phyloP scores from a whole-genome alignment of 2,888 invertebrate genomes.

The Spodoptera exigua region DNA sequence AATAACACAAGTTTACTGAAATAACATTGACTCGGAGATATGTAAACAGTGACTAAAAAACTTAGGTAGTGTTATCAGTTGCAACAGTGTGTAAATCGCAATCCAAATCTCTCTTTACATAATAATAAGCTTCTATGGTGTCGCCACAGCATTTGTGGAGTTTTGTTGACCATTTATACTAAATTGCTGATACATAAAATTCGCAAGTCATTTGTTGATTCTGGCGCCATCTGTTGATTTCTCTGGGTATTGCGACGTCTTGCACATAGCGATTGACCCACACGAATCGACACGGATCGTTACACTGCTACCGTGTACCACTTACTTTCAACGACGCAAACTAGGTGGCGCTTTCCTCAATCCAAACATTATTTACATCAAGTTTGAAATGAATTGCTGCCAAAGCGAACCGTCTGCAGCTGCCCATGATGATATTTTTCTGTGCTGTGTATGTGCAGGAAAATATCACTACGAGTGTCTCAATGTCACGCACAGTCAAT shows the following conservation, averaged over 20 bases:
- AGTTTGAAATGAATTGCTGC: slow-evolving; percentile 4
- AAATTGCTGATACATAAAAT: background rate
- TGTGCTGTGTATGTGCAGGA: slow-evolving; percentile 1
- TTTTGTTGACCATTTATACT: background rate
- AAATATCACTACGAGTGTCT: slow-evolving; percentile 13
- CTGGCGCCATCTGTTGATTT: slow-evolving; percentile 4
- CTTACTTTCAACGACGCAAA: background rate
- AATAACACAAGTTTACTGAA: too few species aligned
- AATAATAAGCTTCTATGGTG: too few species aligned
- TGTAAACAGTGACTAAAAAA: too few species aligned
- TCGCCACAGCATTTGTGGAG: slow-evolving; percentile 7
- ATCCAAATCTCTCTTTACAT: too few species aligned
- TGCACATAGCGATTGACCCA: background rate
- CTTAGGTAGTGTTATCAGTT: too few species aligned
- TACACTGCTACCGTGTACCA: background rate
- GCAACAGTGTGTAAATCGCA: too few species aligned
- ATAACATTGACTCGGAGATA: too few species aligned
- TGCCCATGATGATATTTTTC: background rate
- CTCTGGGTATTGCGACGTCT: background rate
- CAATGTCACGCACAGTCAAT: slow-evolving; percentile 1
- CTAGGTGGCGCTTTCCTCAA: background rate
- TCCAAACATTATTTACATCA: background rate
- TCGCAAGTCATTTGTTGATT: slow-evolving; percentile 1
- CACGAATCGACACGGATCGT: background rate
- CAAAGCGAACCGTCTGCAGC: slow-evolving; percentile 3